phyloP scores from a whole-genome alignment of 2,888 invertebrate species.

The Chrysotoxum bicinctum region DNA sequence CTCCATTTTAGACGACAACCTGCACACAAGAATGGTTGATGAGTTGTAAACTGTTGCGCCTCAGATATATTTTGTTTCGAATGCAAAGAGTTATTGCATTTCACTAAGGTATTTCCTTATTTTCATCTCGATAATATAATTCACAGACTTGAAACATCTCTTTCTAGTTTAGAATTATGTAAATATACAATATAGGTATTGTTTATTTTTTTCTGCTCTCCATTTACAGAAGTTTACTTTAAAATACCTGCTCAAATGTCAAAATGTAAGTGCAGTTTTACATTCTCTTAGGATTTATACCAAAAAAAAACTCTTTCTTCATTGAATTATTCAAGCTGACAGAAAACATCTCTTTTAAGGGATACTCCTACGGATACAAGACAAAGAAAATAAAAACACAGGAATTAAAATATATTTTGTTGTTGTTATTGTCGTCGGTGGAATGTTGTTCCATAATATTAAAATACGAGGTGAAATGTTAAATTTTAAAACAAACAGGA shows the following conservation, averaged over 20 bases:
- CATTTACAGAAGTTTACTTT: not conserved
- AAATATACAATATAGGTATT: not conserved
- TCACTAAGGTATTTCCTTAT: too few relatives aligned
- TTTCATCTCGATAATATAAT: not conserved
- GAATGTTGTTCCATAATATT: conserved; percentile 1
- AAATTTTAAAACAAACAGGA: conserved; percentile 46
- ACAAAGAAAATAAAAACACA: not conserved
- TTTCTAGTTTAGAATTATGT: not conserved
- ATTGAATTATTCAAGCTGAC: not conserved
- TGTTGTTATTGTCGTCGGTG: not conserved
- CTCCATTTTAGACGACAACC: too few relatives aligned
- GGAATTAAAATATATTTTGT: not conserved
- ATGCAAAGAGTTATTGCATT: too few relatives aligned
- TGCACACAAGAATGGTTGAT: too few relatives aligned
- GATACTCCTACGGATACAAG: not conserved
- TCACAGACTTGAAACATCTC: not conserved
- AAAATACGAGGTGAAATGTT: conserved; percentile 30
- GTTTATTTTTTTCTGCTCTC: not conserved
- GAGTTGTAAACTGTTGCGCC: too few relatives aligned
- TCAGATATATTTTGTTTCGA: too few relatives aligned
- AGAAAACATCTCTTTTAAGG: conserved; percentile 1
- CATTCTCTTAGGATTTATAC: not conserved
- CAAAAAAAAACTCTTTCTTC: not conserved
- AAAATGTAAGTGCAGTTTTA: not conserved
- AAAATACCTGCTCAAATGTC: not conserved